phyloP scores from a whole-genome alignment of 2,113 vertebrate genomes.

The Synchiropus splendidus region DNA sequence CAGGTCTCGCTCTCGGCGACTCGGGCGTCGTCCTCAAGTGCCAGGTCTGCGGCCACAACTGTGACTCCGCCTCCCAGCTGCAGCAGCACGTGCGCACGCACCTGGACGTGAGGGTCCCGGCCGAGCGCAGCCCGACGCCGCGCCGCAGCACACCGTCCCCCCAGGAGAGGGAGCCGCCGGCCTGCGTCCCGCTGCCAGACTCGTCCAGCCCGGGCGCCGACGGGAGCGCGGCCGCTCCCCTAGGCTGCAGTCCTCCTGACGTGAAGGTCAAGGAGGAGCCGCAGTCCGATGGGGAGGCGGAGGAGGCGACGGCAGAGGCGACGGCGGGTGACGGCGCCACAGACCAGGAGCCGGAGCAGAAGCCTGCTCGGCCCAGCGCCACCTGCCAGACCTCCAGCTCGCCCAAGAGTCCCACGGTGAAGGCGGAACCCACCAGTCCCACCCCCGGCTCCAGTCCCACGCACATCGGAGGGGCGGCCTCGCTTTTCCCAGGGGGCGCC shows the following conservation, averaged over 20 bases:
- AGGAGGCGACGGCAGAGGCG: conserved; percentile 42
- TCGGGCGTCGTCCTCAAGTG: conserved; percentile 70
- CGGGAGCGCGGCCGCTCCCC: conserved; percentile 57
- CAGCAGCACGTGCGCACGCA: conserved; percentile 78
- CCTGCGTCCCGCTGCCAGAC: conserved; percentile 48
- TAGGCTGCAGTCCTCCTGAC: conserved; percentile 46
- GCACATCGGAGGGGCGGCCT: conserved; percentile 62
- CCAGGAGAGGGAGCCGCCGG: conserved; percentile 37
- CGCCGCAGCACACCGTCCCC: conserved; percentile 46
- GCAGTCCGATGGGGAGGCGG: conserved; percentile 52
- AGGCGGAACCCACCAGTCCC: conserved; percentile 81
- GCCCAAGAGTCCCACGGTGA: conserved; percentile 74
- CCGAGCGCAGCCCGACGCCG: conserved; percentile 55
- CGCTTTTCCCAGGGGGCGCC: conserved; percentile 65
- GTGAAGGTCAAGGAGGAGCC: conserved; percentile 79
- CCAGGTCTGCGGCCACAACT: conserved; percentile 71
- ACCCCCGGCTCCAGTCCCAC: conserved; percentile 84
- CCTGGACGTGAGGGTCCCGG: conserved; percentile 51
- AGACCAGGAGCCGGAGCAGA: conserved; percentile 8
- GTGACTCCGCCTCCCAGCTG: conserved; percentile 72
- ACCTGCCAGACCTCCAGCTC: conserved; percentile 61
- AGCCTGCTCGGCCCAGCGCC: conserved; percentile 3
- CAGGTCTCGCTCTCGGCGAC: conserved; percentile 72
- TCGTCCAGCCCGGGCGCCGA: conserved; percentile 67
- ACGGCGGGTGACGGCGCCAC: conserved; percentile 18